These are phyloP conservation scores for Erpornis zantholeuca DNA, from an alignment of 2,113 vertebrate genomes.

Conservation along the genomic window DNA sequence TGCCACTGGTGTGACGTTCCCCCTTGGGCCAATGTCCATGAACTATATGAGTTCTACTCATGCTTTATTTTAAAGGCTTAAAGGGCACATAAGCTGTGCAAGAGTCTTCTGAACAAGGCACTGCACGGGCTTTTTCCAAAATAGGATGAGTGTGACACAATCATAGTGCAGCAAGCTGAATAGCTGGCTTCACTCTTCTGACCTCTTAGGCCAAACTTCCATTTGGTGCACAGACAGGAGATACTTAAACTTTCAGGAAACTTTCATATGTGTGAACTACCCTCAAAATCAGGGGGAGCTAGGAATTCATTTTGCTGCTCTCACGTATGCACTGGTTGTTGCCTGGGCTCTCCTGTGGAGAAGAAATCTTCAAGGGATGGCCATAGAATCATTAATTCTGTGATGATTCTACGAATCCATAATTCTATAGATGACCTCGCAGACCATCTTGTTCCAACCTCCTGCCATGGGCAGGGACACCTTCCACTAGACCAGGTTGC, in stretches of 20 bases:
- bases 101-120: not conserved
- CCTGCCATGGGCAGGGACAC: not conserved
- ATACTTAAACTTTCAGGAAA: not conserved
- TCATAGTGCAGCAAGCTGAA: not conserved
- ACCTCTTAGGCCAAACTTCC: not conserved
- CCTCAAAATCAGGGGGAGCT: not conserved
- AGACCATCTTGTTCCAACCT: not conserved
- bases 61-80: not conserved
- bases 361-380: not conserved
- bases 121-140: not conserved
- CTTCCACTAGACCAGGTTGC: not conserved
- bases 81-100: not conserved
- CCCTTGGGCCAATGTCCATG: not conserved
- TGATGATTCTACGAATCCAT: not conserved
- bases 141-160: not conserved
- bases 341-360: not conserved
- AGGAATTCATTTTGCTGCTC: not conserved
- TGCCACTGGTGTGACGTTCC: not conserved
- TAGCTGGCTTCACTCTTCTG: not conserved
- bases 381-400: not conserved
- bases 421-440: not conserved
- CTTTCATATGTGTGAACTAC: not conserved
- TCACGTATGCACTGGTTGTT: fast-evolving
- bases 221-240: not conserved
- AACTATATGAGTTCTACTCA: not conserved